These are phyloP conservation scores for Melopsittacus undulatus DNA, from an alignment of 2,797 vertebrate species.

Conservation along the genomic window DNA sequence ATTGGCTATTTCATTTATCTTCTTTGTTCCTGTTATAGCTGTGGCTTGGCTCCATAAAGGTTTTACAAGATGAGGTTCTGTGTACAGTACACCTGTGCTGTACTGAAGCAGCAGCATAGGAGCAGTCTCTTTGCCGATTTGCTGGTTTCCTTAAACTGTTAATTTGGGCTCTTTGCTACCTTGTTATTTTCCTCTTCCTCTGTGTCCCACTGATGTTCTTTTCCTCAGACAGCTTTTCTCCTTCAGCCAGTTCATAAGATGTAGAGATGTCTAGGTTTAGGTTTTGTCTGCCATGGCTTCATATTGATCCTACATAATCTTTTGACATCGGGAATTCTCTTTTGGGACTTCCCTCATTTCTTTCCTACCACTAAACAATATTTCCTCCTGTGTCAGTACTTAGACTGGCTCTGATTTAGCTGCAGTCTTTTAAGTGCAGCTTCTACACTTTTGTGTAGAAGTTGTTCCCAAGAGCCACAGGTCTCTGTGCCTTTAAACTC, in stretches of 20 bases:
- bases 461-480: background rate
- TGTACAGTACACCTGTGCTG: background rate
- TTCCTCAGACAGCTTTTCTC: background rate
- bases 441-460: background rate
- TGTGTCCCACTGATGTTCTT: background rate
- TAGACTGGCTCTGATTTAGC: background rate
- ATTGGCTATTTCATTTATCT: background rate
- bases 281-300: background rate
- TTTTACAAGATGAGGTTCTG: background rate
- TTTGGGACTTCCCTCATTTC: background rate
- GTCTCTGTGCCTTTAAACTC: background rate
- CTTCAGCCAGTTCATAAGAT: background rate
- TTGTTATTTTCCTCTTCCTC: background rate
- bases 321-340: background rate
- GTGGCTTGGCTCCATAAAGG: background rate
- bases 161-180: background rate
- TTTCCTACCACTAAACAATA: background rate
- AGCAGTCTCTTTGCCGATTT: background rate
- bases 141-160: background rate
- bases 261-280: background rate
- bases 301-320: background rate
- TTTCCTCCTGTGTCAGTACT: background rate
- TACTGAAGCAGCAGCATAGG: background rate
- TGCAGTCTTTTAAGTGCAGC: background rate
- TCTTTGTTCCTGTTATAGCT: background rate